Conservation (phyloP, 2,113 vertebrate species). For the Phylloscopus trochiloides region DNA sequence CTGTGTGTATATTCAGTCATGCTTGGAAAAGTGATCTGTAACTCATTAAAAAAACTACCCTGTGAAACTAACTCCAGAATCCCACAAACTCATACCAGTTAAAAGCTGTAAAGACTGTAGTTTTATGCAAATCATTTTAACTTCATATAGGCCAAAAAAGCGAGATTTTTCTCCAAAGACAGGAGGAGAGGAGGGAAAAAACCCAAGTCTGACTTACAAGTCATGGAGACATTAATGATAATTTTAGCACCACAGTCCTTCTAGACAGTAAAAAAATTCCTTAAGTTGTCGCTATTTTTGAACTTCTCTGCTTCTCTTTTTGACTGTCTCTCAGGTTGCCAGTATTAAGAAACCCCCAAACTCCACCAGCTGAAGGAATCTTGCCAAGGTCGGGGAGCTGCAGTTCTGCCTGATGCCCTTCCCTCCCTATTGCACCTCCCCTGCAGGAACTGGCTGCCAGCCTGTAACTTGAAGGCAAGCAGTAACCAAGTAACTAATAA, state of each 20-base stretch:
- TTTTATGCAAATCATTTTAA: background rate
- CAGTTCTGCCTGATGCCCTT: background rate
- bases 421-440: constrained; percentile 21
- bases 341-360: background rate
- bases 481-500: constrained; percentile 71
- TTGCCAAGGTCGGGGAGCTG: background rate
- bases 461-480: constrained; percentile 60
- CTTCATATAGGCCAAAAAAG: background rate
- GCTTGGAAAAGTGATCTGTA: background rate
- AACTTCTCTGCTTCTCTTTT: background rate
- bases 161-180: background rate
- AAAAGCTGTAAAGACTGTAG: rapidly evolving
- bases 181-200: background rate
- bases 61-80: background rate
- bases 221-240: background rate
- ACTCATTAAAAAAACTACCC: background rate
- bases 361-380: background rate
- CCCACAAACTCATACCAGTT: background rate
- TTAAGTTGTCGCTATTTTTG: background rate
- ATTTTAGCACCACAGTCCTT: background rate
- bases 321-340: background rate
- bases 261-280: background rate
- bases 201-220: background rate
- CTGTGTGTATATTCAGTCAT: background rate
- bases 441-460: constrained; percentile 57